Conservation (phyloP, 2,888 invertebrate genomes). For the Oscheius onirici region DNA sequence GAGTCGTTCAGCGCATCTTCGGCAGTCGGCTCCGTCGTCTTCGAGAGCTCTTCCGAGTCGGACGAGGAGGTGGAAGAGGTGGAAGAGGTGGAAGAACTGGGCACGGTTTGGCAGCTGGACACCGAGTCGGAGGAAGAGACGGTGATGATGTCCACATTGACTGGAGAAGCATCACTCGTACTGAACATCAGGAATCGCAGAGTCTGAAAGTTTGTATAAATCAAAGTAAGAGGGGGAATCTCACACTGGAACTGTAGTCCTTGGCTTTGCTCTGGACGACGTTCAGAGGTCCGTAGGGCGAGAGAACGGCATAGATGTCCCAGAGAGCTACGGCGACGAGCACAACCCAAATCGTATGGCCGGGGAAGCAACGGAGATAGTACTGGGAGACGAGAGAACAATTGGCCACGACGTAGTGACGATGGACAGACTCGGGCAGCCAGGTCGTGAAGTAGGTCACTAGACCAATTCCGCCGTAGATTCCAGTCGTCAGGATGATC, state of each 20-base stretch:
- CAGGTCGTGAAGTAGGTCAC: slow-evolving; percentile 31
- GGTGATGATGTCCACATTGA: neutral
- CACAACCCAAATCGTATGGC: slow-evolving; percentile 59
- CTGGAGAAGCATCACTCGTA: slow-evolving; percentile 23
- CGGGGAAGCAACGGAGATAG: slow-evolving; percentile 55
- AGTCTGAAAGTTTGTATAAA: slow-evolving; percentile 29
- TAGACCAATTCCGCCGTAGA: slow-evolving; percentile 1
- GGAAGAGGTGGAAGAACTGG: neutral
- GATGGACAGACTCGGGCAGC: slow-evolving; percentile 40
- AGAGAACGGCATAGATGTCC: slow-evolving; percentile 63
- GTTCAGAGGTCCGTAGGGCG: slow-evolving; percentile 59
- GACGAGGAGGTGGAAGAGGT: neutral
- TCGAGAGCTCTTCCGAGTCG: neutral
- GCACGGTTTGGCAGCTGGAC: neutral
- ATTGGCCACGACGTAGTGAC: slow-evolving; percentile 57
- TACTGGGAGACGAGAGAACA: slow-evolving; percentile 61
- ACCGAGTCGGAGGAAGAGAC: slow-evolving; percentile 2
- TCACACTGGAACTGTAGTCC: slow-evolving; percentile 58
- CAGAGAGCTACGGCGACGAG: slow-evolving; percentile 53
- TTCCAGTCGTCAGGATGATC: neutral
- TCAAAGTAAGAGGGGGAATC: neutral
- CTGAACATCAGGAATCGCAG: slow-evolving; percentile 62
- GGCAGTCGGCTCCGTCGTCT: slow-evolving; percentile 26
- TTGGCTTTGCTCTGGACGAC: slow-evolving; percentile 55
- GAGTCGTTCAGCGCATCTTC: slow-evolving; percentile 54